Evolutionary conservation across 2,797 vertebrate species (phyloP).

Genomic region (Delichon dasypus): DNA sequence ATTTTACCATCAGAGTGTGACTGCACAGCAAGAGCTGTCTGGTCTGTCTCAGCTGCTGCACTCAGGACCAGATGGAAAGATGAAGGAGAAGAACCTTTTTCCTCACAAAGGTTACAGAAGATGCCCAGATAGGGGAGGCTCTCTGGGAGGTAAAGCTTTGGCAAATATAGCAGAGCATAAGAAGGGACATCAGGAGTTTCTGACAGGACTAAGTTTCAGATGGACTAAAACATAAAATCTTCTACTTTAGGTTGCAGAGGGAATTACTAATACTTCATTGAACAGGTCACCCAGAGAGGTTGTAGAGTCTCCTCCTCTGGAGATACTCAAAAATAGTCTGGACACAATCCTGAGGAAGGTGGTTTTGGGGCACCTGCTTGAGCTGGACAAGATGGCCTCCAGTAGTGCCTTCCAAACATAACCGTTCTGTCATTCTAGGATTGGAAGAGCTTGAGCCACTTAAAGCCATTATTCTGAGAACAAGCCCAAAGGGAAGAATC

Average conservation of each 20-base stretch:
- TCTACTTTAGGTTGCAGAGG: background rate
- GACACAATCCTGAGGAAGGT: background rate
- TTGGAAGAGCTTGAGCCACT: background rate
- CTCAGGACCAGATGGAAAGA: background rate
- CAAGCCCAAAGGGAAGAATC: background rate
- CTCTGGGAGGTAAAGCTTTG: background rate
- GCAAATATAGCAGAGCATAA: background rate
- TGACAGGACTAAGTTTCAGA: background rate
- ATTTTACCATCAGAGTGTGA: background rate
- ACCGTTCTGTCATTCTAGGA: background rate
- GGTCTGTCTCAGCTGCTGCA: background rate
- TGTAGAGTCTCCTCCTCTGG: background rate
- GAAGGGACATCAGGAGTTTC: background rate
- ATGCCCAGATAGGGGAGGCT: accelerated
- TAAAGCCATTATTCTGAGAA: background rate
- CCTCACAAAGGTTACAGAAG: background rate
- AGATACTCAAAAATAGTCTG: background rate
- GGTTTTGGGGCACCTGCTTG: background rate
- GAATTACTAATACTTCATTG: background rate
- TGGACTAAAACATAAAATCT: background rate
- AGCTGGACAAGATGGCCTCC: background rate
- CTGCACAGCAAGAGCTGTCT: background rate
- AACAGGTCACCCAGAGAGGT: background rate
- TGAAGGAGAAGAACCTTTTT: background rate
- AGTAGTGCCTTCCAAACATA: background rate